Evolutionary conservation across 2,113 vertebrate species (phyloP).

Genomic region (Bubo scandiacus): DNA sequence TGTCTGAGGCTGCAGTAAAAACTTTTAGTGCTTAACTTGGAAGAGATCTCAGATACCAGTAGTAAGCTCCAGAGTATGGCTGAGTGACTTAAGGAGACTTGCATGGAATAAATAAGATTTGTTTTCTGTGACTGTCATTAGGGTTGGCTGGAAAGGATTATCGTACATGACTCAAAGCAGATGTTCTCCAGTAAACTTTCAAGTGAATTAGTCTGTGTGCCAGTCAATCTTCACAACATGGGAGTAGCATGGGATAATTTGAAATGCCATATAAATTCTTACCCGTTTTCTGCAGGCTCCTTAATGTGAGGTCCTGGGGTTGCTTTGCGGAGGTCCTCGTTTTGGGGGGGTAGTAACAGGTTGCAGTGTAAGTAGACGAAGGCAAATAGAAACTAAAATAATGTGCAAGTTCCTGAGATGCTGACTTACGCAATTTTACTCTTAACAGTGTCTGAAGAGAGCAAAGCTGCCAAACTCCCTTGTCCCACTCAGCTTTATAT

Average conservation of each 20-base stretch:
- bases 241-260: not conserved
- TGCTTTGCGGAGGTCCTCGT: not conserved
- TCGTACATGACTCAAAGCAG: conserved; percentile 13
- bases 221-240: not conserved
- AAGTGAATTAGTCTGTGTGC: not conserved
- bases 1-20: not conserved
- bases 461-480: not conserved
- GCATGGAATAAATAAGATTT: conserved; percentile 39
- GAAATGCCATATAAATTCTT: accelerated
- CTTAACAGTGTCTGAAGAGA: not conserved
- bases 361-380: not conserved
- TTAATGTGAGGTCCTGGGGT: not conserved
- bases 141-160: conserved; percentile 34
- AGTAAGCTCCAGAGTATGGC: not conserved
- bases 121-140: conserved; percentile 23
- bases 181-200: conserved; percentile 3
- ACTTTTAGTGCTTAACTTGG: not conserved
- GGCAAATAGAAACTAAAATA: not conserved
- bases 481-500: accelerated
- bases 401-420: not conserved
- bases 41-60: not conserved
- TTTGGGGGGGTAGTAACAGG: not conserved
- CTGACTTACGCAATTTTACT: not conserved
- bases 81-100: not conserved
- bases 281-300: not conserved